Base-by-base conservation (phyloP, 2,797 vertebrate genomes). In the Syngnathus rostellatus region DNA sequence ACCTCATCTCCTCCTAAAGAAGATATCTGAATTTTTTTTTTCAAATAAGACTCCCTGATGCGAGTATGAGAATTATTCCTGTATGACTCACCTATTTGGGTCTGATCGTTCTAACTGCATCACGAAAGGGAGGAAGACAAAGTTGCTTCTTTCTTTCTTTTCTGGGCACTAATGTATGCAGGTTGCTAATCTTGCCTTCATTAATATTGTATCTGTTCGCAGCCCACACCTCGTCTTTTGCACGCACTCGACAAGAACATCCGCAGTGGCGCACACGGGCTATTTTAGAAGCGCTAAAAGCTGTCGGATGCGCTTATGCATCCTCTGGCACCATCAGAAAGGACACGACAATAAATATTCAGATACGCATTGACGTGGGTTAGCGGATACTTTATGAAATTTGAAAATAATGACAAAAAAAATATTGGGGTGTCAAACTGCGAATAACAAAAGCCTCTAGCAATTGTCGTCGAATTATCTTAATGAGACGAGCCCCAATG, bases 201-300 rank as follows among this genome's bases (percentile, higher is more conserved):
- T 86, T 86, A 85, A 85, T 85, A 85, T 80, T 85, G 66, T 68
- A 86, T 74, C 51, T 69, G 59, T 74, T 76, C 72, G 69, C 79
- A 72, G 70, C 78, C 40, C 60, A 62, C 60, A 45, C 67, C 68
- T 64, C 8, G 11, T 62, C 63, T 70, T 66, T 41, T 31, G 14
- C 68, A 65, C 40, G 40, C 67, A 74, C 72, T 67, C 14, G 39
- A 21, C 60, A 1, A 23, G 60, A n/a, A 17, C 60, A 62, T 62
- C 60, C 23, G 19, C 60, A 62, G 41, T 25, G 21, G 21, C 21
- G 21, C 60, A 16, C 37, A 5, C 21, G 40, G 43, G 40, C 17
- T 45, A 45, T 25, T 62, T 62, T 45, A 3, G 60, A 62, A 62
- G 60, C 40, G 14, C 1, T 23, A 23, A 43, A 62, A 62, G 60